phyloP scores from a whole-genome alignment of 2,113 vertebrate genomes.

The Tragelaphus strepsiceros region DNA sequence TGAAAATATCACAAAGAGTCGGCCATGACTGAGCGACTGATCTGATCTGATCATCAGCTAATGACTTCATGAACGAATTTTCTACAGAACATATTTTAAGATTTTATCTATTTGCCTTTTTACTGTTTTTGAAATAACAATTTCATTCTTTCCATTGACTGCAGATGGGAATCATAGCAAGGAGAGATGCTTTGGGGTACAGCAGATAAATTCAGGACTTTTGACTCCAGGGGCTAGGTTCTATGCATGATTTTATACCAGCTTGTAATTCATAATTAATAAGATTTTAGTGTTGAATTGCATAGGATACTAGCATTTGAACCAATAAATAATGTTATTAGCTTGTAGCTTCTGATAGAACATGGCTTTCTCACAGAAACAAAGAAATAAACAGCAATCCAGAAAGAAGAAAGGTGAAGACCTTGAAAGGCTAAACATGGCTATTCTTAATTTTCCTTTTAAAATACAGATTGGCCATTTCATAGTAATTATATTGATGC shows the following conservation, averaged over 20 bases:
- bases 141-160: not conserved
- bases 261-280: not conserved
- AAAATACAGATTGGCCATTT: not conserved
- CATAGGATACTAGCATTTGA: not conserved
- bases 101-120: not conserved
- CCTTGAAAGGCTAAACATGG: not conserved
- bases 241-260: not conserved
- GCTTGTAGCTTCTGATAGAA: not conserved
- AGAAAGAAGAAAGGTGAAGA: not conserved
- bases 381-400: not conserved
- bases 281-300: not conserved
- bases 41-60: not conserved
- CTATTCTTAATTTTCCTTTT: slow-evolving; percentile 39
- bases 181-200: not conserved
- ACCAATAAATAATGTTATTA: not conserved
- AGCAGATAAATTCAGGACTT: not conserved
- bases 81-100: slow-evolving; percentile 9
- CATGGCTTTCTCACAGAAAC: not conserved
- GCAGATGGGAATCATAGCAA: not conserved
- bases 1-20: not conserved
- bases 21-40: too few relatives aligned
- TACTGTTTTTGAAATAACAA: not conserved
- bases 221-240: not conserved
- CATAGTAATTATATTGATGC: not conserved
- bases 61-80: slow-evolving; percentile 37